phyloP scores from a whole-genome alignment of 2,888 invertebrate species.

The Stenolophus ochropezus region DNA sequence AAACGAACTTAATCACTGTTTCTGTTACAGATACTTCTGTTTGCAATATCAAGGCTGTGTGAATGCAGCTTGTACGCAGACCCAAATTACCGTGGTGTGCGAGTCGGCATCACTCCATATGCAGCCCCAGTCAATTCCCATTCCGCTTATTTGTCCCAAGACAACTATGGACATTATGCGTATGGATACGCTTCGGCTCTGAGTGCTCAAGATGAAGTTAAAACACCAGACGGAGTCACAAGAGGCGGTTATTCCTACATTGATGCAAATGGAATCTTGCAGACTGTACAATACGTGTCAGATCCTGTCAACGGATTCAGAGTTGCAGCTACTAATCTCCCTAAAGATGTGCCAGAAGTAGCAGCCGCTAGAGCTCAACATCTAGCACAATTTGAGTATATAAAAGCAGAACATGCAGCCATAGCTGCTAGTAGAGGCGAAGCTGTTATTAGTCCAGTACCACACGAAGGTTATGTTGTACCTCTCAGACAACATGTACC shows the following conservation, averaged over 20 bases:
- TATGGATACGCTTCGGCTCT: conserved; percentile 81
- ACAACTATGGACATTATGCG: conserved; percentile 76
- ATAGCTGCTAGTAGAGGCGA: conserved; percentile 64
- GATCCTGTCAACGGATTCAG: conserved; percentile 80
- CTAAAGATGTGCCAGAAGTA: conserved; percentile 72
- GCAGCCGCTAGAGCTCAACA: conserved; percentile 70
- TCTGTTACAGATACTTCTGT: conserved; percentile 49
- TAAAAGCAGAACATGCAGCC: conserved; percentile 67
- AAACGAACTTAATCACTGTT: conserved; percentile 15
- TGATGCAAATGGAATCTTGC: conserved; percentile 79
- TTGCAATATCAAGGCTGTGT: conserved; percentile 63
- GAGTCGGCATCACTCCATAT: conserved; percentile 69
- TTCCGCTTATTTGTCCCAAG: conserved; percentile 75
- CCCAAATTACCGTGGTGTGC: conserved; percentile 72
- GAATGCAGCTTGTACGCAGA: conserved; percentile 65
- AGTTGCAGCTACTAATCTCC: conserved; percentile 81
- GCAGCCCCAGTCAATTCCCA: conserved; percentile 70
- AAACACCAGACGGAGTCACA: conserved; percentile 77
- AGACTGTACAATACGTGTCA: conserved; percentile 79
- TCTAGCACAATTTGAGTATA: conserved; percentile 68
- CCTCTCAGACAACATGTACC: conserved; percentile 63
- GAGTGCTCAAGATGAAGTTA: conserved; percentile 79
- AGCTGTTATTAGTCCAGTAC: conserved; percentile 46
- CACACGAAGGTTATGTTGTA: conserved; percentile 29
- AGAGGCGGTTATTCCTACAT: conserved; percentile 82